Evolutionary conservation across 2,888 invertebrate species (phyloP).

Genomic region (Hofmannophila pseudospretella): DNA sequence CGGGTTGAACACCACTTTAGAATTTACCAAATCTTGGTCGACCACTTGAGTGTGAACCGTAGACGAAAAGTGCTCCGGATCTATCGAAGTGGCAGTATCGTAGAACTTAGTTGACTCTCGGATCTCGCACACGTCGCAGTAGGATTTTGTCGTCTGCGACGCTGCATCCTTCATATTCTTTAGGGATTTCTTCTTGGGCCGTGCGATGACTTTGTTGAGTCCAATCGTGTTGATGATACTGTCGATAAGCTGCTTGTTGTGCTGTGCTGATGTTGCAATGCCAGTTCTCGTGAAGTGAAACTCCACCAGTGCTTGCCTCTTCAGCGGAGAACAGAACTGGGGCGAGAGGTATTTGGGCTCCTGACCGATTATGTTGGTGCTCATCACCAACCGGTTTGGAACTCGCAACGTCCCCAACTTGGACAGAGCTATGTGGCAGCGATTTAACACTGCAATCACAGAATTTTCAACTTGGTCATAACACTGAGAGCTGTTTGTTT

Average conservation of each 20-base stretch:
- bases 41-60: constrained; percentile 64
- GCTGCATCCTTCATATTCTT: constrained; percentile 55
- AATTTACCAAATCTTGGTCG: constrained; percentile 59
- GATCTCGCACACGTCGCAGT: constrained; percentile 62
- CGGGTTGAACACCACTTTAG: constrained; percentile 59
- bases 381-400: constrained; percentile 53
- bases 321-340: constrained; percentile 62
- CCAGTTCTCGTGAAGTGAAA: constrained; percentile 53
- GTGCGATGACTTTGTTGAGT: constrained; percentile 44
- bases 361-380: constrained; percentile 32
- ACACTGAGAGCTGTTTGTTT: too few relatives aligned
- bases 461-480: too few relatives aligned
- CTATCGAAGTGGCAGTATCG: constrained; percentile 39
- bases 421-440: constrained; percentile 52
- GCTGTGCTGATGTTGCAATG: constrained; percentile 31
- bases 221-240: constrained; percentile 52
- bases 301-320: constrained; percentile 50
- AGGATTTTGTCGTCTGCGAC: constrained; percentile 54
- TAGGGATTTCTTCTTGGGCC: constrained; percentile 41
- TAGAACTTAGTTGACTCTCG: constrained; percentile 41
- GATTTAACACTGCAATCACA: constrained; percentile 61
- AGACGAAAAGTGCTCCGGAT: constrained; percentile 42
- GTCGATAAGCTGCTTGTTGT: constrained; percentile 60
- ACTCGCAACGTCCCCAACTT: constrained; percentile 47
- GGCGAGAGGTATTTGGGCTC: constrained; percentile 42